Percentiles rank a stretch among this genome's conserved stretches.
Conservation (phyloP, 37 sponge, comb jelly and placozoan genomes). For the Cliona cf. orientalis region DNA sequence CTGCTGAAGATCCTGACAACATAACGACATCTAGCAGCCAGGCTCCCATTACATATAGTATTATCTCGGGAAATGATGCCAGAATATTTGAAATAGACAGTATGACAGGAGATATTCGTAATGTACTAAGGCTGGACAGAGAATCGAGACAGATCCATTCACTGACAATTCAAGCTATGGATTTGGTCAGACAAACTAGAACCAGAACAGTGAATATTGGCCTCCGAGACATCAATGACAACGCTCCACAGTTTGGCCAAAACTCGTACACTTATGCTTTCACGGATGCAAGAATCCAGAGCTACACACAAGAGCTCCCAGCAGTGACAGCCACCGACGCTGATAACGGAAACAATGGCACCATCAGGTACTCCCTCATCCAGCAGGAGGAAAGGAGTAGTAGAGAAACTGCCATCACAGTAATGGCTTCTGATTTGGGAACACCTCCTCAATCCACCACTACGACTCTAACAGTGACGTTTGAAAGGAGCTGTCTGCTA, state of each 20-base stretch:
- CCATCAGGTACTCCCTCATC: constrained; percentile 29
- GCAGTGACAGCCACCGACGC: constrained; percentile 47
- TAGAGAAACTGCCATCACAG: constrained; percentile 38
- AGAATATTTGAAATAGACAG: constrained; percentile 23
- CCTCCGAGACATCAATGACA: constrained; percentile 78
- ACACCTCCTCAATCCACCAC: constrained; percentile 16
- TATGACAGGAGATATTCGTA: constrained; percentile 16
- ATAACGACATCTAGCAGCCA: constrained; percentile 1
- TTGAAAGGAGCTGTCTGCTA: constrained; percentile 24
- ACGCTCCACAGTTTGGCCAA: constrained; percentile 52
- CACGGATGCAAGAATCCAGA: background rate
- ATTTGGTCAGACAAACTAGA: constrained; percentile 2
- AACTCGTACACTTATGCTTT: background rate
- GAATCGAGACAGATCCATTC: constrained; percentile 15
- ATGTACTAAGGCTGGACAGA: constrained; percentile 18
- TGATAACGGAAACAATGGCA: constrained; percentile 58
- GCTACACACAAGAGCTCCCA: background rate
- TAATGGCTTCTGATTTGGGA: too few relatives aligned
- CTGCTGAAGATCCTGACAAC: constrained; percentile 33
- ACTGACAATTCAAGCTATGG: constrained; percentile 41
- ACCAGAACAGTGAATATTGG: background rate
- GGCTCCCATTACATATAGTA: constrained; percentile 34
- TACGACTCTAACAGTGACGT: constrained; percentile 33
- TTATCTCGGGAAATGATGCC: constrained; percentile 20
- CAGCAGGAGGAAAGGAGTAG: background rate